Evolutionary conservation across 2,888 invertebrate genomes (phyloP).

Genomic region (Volucella inflata): DNA sequence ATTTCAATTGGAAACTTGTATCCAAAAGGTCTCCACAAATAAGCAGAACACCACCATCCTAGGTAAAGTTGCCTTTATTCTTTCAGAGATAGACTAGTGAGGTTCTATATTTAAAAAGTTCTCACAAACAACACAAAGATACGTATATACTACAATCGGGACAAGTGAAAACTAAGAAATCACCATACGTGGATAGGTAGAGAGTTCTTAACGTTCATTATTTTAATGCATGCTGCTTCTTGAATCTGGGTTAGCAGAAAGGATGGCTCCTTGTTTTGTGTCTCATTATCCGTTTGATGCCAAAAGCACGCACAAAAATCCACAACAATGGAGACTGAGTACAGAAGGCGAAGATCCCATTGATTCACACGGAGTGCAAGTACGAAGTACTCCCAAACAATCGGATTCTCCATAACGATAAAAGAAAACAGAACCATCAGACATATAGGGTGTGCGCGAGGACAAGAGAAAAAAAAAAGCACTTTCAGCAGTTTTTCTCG

Average conservation of each 20-base stretch:
- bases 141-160: no score
- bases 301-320: conserved; percentile 63
- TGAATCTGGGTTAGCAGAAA: conserved; percentile 61
- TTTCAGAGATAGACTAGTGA: no score
- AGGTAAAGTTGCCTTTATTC: no score
- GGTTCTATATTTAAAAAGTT: no score
- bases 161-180: conserved; percentile 55
- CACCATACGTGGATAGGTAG: conserved; percentile 56
- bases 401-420: conserved; percentile 25
- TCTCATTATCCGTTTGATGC: conserved; percentile 62
- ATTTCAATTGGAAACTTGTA: no score
- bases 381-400: background rate
- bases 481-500: conserved; percentile 21
- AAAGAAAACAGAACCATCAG: conserved; percentile 1
- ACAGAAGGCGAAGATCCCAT: background rate
- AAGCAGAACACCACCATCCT: no score
- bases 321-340: conserved; percentile 27
- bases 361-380: background rate
- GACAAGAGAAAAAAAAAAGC: background rate
- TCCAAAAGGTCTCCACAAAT: no score
- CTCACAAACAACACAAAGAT: no score
- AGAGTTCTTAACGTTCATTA: conserved; percentile 60
- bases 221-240: conserved; percentile 68
- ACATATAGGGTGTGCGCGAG: background rate
- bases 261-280: conserved; percentile 36